These are phyloP conservation scores for Coregonus sp. DNA, from an alignment of 2,797 vertebrate species.

Conservation along the genomic window DNA sequence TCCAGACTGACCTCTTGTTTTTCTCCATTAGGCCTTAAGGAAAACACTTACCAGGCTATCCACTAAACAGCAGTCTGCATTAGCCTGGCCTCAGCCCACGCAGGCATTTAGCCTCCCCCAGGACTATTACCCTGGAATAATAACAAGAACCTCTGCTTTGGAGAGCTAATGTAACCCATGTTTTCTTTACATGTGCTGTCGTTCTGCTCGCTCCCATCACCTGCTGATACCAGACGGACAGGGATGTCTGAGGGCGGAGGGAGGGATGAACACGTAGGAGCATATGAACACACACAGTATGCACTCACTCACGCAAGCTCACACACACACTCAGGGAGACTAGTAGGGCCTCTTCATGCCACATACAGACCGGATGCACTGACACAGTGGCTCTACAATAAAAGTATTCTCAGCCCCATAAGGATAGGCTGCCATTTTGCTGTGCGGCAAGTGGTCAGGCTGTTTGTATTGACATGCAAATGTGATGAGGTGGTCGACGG, in stretches of 20 bases:
- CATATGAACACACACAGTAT: too few relatives aligned
- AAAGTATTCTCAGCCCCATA: slow-evolving; percentile 46
- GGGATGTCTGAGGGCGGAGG: background rate
- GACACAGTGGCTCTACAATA: slow-evolving; percentile 38
- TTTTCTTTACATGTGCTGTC: slow-evolving; percentile 38
- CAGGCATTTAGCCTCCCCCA: slow-evolving; percentile 55
- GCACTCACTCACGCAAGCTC: too few relatives aligned
- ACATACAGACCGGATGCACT: slow-evolving; percentile 11
- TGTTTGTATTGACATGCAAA: slow-evolving; percentile 83
- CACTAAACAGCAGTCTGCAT: slow-evolving; percentile 68
- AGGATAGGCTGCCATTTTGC: slow-evolving; percentile 52
- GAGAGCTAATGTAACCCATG: slow-evolving; percentile 61
- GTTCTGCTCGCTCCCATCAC: slow-evolving; percentile 55
- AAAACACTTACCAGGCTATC: slow-evolving; percentile 71
- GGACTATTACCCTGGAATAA: slow-evolving; percentile 72
- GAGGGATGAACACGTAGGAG: background rate
- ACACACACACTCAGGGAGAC: background rate
- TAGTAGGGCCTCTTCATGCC: slow-evolving; percentile 17
- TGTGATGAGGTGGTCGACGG: slow-evolving; percentile 66
- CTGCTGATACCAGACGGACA: slow-evolving; percentile 47
- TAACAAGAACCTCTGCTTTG: slow-evolving; percentile 70
- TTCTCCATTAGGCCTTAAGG: slow-evolving; percentile 68
- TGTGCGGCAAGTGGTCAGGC: slow-evolving; percentile 61
- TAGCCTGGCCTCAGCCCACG: slow-evolving; percentile 44
- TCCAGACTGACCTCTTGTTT: slow-evolving; percentile 58